Evolutionary conservation across 2,113 vertebrate species (phyloP).

Genomic region (Aphelocoma coerulescens): DNA sequence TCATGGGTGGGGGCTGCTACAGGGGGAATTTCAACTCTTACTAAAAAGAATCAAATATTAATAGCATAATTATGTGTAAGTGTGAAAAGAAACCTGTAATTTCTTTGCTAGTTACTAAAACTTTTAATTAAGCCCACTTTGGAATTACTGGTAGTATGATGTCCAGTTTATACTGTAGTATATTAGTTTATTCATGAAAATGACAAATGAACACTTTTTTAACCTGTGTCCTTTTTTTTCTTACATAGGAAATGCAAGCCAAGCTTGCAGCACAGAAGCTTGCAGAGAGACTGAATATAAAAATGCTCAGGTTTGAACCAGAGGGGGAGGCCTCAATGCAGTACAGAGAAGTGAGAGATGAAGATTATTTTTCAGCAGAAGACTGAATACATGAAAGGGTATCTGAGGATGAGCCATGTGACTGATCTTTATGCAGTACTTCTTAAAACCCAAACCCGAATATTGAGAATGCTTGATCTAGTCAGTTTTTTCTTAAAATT

Average conservation of each 20-base stretch:
- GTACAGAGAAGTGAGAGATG: conserved; percentile 86
- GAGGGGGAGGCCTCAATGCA: conserved; percentile 74
- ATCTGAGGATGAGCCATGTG: background rate
- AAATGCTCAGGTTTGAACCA: conserved; percentile 82
- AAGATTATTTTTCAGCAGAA: conserved; percentile 79
- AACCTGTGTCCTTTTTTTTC: background rate
- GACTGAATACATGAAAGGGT: conserved; percentile 64
- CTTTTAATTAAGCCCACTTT: background rate
- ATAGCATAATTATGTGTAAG: background rate
- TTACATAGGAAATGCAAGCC: conserved; percentile 82
- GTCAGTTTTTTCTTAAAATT: background rate
- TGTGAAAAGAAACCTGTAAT: background rate
- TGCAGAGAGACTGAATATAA: conserved; percentile 81
- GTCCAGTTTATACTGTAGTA: background rate
- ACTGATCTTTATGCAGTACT: background rate
- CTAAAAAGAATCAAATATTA: background rate
- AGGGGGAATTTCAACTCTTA: background rate
- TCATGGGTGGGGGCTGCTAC: background rate
- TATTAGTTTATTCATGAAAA: background rate
- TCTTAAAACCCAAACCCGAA: background rate
- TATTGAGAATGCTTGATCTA: background rate
- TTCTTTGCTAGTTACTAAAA: background rate
- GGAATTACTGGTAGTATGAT: background rate
- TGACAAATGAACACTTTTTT: background rate
- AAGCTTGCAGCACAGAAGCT: conserved; percentile 90